Base-by-base conservation (phyloP, 2,113 vertebrate genomes). In the Pavo muticus region DNA sequence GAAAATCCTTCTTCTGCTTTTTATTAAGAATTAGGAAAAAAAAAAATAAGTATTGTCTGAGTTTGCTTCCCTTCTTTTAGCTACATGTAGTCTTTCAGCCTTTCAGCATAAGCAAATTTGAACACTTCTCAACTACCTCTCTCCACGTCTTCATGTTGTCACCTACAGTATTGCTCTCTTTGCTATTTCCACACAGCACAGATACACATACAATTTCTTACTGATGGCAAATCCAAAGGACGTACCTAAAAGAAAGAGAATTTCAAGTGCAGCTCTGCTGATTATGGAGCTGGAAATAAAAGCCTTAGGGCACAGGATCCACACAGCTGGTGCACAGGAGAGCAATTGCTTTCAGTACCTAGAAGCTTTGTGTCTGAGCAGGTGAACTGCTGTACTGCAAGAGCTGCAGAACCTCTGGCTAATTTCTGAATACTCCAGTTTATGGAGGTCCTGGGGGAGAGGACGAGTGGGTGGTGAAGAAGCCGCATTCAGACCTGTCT, bases 11-110 rank as follows among this genome's bases (percentile, higher is more conserved):
- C 54, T n/a, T 73, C 63, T 78, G 29, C 32, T 57, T 75, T 78
- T 91, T 91, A 65, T 91, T 96, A 70, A 70, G 65, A 80, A 76
- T 40, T 30, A 27, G 20, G 27, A 29, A 64, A 91, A 93, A 88
- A 93, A 35, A 60, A 86, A 93, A 73, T 50, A 74, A 82, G 81
- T 81, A 78, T 35, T 10, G 19, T 52, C 16, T 71, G 42, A 87
- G 50, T 78, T 78, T 72, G 0, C 7, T 89, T 17, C 32, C 12
- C 4, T 48, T 88, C 30, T 54, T 32, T 90, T 86, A 63, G 14
- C 27, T 70, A 75, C 47, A 47, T 10, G 27, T 18, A 35, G 17
- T 47, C 11, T 84, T 91, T 77, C 50, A 80, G 45, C 19, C 7
- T 29, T 83, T 85, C 14, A 84, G 42, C 9, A 29, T 13, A 54